Base-by-base conservation (phyloP, 2,113 vertebrate species). In the Pseudolaguvia tuberculata region DNA sequence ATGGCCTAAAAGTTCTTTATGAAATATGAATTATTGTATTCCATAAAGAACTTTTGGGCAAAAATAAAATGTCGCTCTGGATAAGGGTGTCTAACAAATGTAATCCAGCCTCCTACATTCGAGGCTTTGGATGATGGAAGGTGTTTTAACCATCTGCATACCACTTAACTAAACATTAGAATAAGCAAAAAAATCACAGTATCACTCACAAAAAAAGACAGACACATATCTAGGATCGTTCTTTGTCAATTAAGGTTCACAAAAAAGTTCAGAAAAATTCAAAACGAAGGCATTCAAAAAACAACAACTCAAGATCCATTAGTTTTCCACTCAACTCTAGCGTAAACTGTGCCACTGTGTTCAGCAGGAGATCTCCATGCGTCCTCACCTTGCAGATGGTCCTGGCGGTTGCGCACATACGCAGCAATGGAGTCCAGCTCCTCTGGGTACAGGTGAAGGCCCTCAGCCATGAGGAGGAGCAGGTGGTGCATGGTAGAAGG, bases 391-490 rank as follows among this genome's bases (percentile, higher is more conserved):
- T 91, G 85, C 62, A 86, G 39, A 27, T 87, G 83, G 62, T 88
- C 84, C 85, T 86, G 91, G 56, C 89, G 89, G 70, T 81, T 84
- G 25, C 84, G 82, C 63, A 89, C 73, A 63, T 84, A 89, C 48
- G 90, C 83, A 0, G 82, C 85, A 76, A 91, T 68, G 58, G 85
- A 85, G 69, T 86, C 85, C 78, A 92, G 62, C 79, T 92, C 88
- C 15, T 88, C 89, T 0, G 84, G 55, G 75, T 82, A 86, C 77
- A 92, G 82, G 75, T 88, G 88, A 66, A 90, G 89, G 20, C 90
- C 88, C 23, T 87, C 87, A 1, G 80, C 85, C 70, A 91, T 66
- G 29, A 94, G 89, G 68, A 89, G 47, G 68, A 93, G 87, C 66
- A 94, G 85, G 51, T 80, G 83, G 10, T 86, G 84, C 11, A 88